Conservation (phyloP, 2,888 invertebrate species). For the Melanostoma mellinum region DNA sequence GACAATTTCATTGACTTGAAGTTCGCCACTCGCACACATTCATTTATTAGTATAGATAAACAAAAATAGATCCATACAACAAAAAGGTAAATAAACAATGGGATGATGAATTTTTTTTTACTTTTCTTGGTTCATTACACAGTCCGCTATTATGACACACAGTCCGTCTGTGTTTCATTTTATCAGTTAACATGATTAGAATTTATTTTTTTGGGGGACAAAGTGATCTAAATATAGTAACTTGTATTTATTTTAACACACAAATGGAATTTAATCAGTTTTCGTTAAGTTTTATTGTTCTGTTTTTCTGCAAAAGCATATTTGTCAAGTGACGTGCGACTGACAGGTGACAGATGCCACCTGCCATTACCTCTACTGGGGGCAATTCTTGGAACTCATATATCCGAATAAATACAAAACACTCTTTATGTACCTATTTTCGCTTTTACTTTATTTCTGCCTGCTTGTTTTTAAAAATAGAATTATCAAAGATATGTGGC, state of each 20-base stretch:
- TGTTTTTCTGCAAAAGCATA: constrained; percentile 1
- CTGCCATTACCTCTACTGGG: too few species aligned
- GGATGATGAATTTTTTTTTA: background rate
- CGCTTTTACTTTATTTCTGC: too few species aligned
- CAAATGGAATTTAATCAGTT: constrained; percentile 2
- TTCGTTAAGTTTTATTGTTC: constrained; percentile 15
- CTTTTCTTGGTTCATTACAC: background rate
- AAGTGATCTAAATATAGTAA: constrained; percentile 29
- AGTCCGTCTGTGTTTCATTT: background rate
- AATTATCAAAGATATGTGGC: too few species aligned
- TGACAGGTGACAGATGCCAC: background rate
- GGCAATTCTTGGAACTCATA: too few species aligned
- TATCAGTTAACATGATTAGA: constrained; percentile 13
- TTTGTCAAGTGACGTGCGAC: constrained; percentile 20
- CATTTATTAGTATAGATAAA: background rate
- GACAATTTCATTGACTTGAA: constrained; percentile 14
- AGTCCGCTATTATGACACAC: constrained; percentile 35
- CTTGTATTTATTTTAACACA: background rate
- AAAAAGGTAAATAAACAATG: constrained; percentile 23
- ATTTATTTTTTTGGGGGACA: constrained; percentile 3
- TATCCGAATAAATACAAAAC: too few species aligned
- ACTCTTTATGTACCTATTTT: too few species aligned
- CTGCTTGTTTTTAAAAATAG: too few species aligned
- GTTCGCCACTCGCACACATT: background rate
- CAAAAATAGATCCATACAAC: constrained; percentile 2